Percentiles rank a stretch among this genome's conserved stretches.
phyloP scores from a whole-genome alignment of 92 coral and sea anemone genomes.

The Porites divaricata region DNA sequence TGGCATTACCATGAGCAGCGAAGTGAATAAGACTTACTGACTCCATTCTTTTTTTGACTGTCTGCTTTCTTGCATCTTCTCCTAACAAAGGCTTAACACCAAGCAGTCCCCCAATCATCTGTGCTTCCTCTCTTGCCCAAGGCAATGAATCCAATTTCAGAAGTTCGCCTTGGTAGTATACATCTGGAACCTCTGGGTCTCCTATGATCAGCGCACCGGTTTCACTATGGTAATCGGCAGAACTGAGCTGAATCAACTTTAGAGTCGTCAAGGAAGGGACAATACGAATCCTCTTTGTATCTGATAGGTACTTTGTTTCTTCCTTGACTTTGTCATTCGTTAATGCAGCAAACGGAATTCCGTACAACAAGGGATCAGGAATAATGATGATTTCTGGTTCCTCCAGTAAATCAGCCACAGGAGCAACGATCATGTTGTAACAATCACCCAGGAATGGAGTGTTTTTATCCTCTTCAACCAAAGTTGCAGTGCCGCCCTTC shows the following conservation, averaged over 20 bases:
- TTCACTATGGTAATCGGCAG: neutral
- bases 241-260: neutral
- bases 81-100: neutral
- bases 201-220: neutral
- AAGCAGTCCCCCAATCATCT: neutral
- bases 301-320: neutral
- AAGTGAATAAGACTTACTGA: neutral
- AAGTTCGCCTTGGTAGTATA: neutral
- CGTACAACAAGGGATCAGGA: neutral
- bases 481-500: neutral
- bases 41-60: neutral
- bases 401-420: neutral
- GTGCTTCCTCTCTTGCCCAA: neutral
- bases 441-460: neutral
- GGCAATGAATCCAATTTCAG: neutral
- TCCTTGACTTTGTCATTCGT: neutral
- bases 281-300: neutral
- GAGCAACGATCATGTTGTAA: neutral
- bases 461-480: neutral
- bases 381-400: neutral
- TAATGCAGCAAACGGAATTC: neutral
- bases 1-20: neutral
- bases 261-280: neutral
- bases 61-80: neutral
- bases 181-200: neutral